A percentile compares a stretch with the other conserved stretches of the same genome.
These are phyloP conservation scores for Bursaphelenchus okinawaensis DNA, from an alignment of 2,888 invertebrate genomes.

Conservation along the genomic window DNA sequence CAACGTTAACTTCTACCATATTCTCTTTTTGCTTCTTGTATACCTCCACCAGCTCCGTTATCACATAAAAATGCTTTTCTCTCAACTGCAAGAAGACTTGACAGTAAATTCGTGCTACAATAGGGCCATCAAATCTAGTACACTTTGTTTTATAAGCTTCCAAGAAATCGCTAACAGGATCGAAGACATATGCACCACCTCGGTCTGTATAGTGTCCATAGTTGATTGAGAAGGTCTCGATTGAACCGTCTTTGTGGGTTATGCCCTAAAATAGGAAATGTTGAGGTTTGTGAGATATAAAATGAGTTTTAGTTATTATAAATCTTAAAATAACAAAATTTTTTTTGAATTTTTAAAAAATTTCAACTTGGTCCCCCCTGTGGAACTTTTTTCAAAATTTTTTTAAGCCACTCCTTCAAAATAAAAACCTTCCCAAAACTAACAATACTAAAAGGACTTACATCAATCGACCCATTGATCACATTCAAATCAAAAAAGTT, in stretches of 20 bases:
- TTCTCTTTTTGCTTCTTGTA: background rate
- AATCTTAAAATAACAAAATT: too few species aligned
- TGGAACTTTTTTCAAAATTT: background rate
- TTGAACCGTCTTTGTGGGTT: background rate
- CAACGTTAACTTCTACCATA: conserved; percentile 11
- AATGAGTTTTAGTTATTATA: too few species aligned
- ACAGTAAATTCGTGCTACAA: background rate
- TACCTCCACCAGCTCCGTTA: background rate
- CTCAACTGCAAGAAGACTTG: too few species aligned
- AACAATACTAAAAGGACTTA: too few species aligned
- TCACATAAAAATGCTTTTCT: background rate
- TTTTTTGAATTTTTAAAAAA: background rate
- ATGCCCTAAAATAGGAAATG: background rate
- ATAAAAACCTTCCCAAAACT: too few species aligned
- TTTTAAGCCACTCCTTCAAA: too few species aligned
- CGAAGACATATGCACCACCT: conserved; percentile 27
- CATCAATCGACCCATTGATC: too few species aligned
- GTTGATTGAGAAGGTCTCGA: background rate
- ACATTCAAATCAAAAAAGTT: too few species aligned
- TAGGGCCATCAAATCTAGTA: background rate
- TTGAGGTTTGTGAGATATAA: background rate
- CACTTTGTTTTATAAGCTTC: background rate
- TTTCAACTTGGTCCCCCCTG: background rate
- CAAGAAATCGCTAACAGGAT: background rate
- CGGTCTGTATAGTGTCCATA: conserved; percentile 14